Conservation (phyloP, 2,113 vertebrate species). For the Sigmodon hispidus region DNA sequence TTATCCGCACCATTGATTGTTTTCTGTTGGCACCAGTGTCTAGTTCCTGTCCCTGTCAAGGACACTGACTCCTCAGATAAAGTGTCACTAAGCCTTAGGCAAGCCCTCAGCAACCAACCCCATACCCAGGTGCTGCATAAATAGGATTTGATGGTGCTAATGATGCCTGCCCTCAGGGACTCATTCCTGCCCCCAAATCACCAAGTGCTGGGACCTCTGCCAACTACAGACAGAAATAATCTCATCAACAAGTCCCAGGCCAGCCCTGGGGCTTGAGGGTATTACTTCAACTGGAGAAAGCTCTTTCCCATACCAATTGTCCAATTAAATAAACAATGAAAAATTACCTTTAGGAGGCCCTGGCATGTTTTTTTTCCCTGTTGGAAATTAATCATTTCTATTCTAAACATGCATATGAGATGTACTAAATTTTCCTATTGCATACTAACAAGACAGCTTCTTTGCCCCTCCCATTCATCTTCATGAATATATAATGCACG, state of each 20-base stretch:
- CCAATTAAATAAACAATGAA: conserved; percentile 72
- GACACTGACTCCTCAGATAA: neutral
- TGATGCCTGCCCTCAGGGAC: conserved; percentile 23
- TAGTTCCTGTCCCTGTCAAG: conserved; percentile 41
- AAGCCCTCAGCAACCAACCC: conserved; percentile 5
- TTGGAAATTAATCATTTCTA: conserved; percentile 68
- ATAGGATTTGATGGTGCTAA: conserved; percentile 59
- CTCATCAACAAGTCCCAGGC: conserved; percentile 64
- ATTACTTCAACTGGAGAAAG: conserved; percentile 51
- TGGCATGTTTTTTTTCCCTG: conserved; percentile 52
- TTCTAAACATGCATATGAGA: conserved; percentile 41
- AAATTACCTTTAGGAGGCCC: conserved; percentile 54
- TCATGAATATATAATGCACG: conserved; percentile 54
- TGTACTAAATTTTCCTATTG: conserved; percentile 14
- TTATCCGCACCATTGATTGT: neutral
- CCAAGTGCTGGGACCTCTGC: conserved; percentile 57
- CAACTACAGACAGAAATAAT: conserved; percentile 62
- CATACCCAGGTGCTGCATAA: conserved; percentile 50
- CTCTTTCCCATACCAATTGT: conserved; percentile 7
- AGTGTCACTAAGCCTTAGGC: conserved; percentile 40
- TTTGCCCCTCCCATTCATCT: conserved; percentile 15
- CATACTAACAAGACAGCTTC: conserved; percentile 64
- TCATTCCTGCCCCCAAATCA: conserved; percentile 39
- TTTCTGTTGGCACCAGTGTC: conserved; percentile 33
- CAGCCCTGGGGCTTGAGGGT: conserved; percentile 1